Percentiles rank a stretch among this genome's conserved stretches.
phyloP scores from a whole-genome alignment of 2,113 vertebrate genomes.

The Oenanthe oenanthe region DNA sequence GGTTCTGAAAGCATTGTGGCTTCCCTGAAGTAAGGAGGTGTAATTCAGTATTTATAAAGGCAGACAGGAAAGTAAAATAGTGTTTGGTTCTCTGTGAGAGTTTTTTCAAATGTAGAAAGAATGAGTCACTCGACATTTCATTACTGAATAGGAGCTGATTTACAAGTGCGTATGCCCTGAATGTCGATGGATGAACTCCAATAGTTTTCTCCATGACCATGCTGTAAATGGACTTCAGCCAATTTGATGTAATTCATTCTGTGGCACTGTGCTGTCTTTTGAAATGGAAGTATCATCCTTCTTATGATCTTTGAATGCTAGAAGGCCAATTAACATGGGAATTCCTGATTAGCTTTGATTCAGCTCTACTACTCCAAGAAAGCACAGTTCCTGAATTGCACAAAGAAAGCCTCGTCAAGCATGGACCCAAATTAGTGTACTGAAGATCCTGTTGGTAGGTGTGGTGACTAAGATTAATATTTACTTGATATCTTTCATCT shows the following conservation, averaged over 20 bases:
- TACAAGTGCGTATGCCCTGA: slow-evolving; percentile 1
- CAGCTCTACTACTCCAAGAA: slow-evolving; percentile 20
- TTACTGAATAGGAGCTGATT: slow-evolving; percentile 53
- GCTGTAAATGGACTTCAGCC: slow-evolving; percentile 26
- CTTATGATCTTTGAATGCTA: slow-evolving; percentile 24
- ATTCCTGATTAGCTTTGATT: slow-evolving; percentile 57
- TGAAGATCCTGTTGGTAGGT: slow-evolving; percentile 51
- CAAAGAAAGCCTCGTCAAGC: slow-evolving; percentile 33
- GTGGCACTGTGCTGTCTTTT: slow-evolving; percentile 6
- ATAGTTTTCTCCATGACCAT: not conserved
- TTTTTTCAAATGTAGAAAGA: slow-evolving; percentile 35
- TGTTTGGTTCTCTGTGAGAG: slow-evolving; percentile 31
- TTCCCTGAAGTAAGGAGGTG: not conserved
- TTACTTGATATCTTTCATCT: slow-evolving; percentile 48
- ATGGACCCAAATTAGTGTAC: not conserved
- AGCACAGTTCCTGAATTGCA: slow-evolving; percentile 17
- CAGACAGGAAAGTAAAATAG: slow-evolving; percentile 17
- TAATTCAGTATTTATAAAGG: slow-evolving; percentile 36
- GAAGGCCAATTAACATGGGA: slow-evolving; percentile 28
- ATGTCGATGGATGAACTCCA: not conserved
- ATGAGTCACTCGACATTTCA: slow-evolving; percentile 42
- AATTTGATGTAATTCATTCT: slow-evolving; percentile 15
- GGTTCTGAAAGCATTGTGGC: not conserved
- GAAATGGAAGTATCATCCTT: slow-evolving; percentile 36
- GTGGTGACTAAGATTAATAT: slow-evolving; percentile 55